These are phyloP conservation scores for Xiphydria camelus DNA, from an alignment of 2,888 invertebrate genomes.

Conservation along the genomic window DNA sequence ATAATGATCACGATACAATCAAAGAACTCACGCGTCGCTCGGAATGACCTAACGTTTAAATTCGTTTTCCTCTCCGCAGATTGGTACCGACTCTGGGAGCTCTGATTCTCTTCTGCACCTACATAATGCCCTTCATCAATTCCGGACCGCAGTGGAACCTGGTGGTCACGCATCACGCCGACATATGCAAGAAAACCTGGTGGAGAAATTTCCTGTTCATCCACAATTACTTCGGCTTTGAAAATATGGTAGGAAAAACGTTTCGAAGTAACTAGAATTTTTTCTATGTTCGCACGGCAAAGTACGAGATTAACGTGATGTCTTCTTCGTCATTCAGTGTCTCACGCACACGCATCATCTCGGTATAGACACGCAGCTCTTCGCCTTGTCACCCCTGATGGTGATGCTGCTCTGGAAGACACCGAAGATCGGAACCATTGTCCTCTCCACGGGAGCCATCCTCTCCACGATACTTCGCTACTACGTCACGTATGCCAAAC, in stretches of 20 bases:
- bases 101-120: constrained; percentile 70
- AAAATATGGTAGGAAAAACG: constrained; percentile 72
- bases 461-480: constrained; percentile 66
- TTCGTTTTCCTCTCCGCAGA: constrained; percentile 44
- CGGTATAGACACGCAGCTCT: constrained; percentile 73
- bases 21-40: too few species aligned
- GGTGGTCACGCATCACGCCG: constrained; percentile 69
- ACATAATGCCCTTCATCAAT: constrained; percentile 65
- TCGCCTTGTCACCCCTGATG: constrained; percentile 66
- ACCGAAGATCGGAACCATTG: constrained; percentile 60
- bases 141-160: constrained; percentile 73
- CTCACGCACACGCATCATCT: constrained; percentile 73
- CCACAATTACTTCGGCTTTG: constrained; percentile 74
- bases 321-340: constrained; percentile 59
- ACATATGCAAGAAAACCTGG: constrained; percentile 70
- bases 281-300: too few species aligned
- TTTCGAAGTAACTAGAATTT: too few species aligned
- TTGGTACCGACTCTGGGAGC: constrained; percentile 68
- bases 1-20: too few species aligned
- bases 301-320: background rate
- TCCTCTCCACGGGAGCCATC: constrained; percentile 59
- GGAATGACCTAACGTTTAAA: background rate
- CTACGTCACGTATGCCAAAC: constrained; percentile 64
- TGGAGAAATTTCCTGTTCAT: constrained; percentile 73
- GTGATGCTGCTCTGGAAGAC: constrained; percentile 65